Base-by-base conservation (phyloP, 2,113 vertebrate species). In the Gadus chalcogrammus region DNA sequence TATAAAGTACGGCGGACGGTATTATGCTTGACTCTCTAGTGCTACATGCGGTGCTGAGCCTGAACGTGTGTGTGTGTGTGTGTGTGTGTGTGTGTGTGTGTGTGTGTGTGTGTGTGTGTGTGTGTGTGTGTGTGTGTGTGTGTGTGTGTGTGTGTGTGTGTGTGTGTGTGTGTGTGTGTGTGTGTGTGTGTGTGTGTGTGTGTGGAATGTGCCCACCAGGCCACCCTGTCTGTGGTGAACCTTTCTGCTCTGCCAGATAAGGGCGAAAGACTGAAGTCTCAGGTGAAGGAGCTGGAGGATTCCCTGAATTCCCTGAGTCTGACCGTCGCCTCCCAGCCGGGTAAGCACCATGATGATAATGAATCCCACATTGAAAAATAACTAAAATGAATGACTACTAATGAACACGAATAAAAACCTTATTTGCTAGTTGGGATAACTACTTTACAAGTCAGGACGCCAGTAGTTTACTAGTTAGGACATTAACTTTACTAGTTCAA, bases 231-330 rank as follows among this genome's bases (percentile, higher is more conserved):
- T 18, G 64, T 8, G 20, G 81, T 87, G 70, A 84, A 88, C 5
- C 20, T 88, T 59, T 84, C 61, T 0, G 87, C 75, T 35, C 79
- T 91, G 64, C 87, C 88, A 3, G 88, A 91, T 65, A 86, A 87
- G 80, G 89, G 88, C 0, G 76, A 88, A 64, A 76, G 80, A 65
- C 8, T 91, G 72, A 85, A 55, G 79, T 77, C 64, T 11, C 87
- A 89, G 79, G 85, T 90, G 42, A 85, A 77, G 68, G 85, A 88
- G 59, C 81, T 91, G 64, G 81, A 91, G 70, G 85, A 81, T 0
- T 79, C 84, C 0, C 85, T 89, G 82, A 84, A 85, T 48, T 85
- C 87, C n/a, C 74, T 91, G 67, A 83, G 74, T 65, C 76, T 91
- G 61, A 16, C 70, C 27, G 69, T 73, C 38, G 73, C 79, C 52